phyloP scores from a whole-genome alignment of 2,797 vertebrate genomes.

The Muscicapa comitata region DNA sequence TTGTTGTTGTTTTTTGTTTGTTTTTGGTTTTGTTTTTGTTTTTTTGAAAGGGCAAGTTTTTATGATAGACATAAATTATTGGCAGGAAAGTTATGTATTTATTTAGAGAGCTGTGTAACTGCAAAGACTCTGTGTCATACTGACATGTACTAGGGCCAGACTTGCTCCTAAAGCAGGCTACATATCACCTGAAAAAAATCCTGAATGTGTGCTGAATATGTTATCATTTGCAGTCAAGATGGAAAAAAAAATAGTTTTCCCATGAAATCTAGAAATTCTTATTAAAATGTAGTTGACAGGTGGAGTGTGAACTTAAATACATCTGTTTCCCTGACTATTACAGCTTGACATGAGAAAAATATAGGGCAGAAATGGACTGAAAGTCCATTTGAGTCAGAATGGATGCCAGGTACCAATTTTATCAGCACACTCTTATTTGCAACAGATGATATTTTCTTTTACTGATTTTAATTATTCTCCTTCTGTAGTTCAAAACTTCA shows the following conservation, averaged over 20 bases:
- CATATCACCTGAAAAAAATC: neutral
- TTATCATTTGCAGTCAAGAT: neutral
- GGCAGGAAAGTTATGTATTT: neutral
- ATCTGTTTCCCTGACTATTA: neutral
- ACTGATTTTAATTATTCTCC: neutral
- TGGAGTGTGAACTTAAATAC: neutral
- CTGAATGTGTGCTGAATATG: neutral
- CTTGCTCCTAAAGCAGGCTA: neutral
- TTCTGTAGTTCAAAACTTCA: neutral
- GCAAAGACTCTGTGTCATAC: neutral
- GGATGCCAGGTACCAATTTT: neutral
- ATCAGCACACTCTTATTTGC: neutral
- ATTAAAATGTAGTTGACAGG: neutral
- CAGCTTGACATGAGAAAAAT: neutral
- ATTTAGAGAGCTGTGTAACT: neutral
- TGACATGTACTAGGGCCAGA: neutral
- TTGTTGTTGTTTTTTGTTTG: too few species aligned
- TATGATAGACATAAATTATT: neutral
- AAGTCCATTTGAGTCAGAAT: neutral
- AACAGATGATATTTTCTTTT: neutral
- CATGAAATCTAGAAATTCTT: neutral
- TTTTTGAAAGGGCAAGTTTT: neutral
- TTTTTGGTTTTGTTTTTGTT: too few species aligned
- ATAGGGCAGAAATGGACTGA: neutral
- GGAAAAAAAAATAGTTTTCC: neutral